A percentile compares a stretch with the other conserved stretches of the same genome.
Conservation (phyloP, 35 echinoderm and acorn worm genomes). For the Antedon bifida region DNA sequence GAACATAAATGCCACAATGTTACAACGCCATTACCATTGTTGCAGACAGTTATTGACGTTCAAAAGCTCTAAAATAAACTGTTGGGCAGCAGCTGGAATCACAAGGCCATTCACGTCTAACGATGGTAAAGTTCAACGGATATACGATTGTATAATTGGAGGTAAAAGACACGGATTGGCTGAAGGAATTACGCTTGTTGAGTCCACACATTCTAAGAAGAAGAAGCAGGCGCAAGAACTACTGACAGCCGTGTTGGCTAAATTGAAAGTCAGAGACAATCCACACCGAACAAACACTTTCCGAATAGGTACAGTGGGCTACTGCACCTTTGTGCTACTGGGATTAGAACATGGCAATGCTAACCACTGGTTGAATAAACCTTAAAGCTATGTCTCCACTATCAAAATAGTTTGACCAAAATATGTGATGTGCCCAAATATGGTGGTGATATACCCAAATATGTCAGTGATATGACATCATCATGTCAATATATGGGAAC, state of each 20-base stretch:
- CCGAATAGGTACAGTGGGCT: slow-evolving; percentile 46
- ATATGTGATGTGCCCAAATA: too few relatives aligned
- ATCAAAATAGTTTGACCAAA: too few relatives aligned
- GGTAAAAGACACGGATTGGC: slow-evolving; percentile 71
- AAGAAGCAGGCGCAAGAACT: slow-evolving; percentile 46
- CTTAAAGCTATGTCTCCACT: too few relatives aligned
- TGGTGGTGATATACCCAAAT: too few relatives aligned
- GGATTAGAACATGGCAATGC: background rate
- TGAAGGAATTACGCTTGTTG: slow-evolving; percentile 76
- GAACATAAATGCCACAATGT: too few relatives aligned
- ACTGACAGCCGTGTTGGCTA: slow-evolving; percentile 30
- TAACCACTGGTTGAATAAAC: background rate
- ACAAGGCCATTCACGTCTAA: background rate
- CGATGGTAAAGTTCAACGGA: slow-evolving; percentile 2
- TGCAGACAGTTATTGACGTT: too few relatives aligned
- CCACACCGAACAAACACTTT: slow-evolving; percentile 31
- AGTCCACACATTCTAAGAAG: slow-evolving; percentile 33
- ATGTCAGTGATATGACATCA: too few relatives aligned
- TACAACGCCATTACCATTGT: too few relatives aligned
- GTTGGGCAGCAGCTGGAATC: background rate
- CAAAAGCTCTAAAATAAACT: too few relatives aligned
- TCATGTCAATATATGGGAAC: too few relatives aligned
- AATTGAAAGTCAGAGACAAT: slow-evolving; percentile 34
- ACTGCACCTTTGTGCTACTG: too few relatives aligned
- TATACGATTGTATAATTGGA: slow-evolving; percentile 30